Evolutionary conservation across 53 echinoderm and acorn worm genomes (phyloP).

Genomic region (Actinopyga echinites): DNA sequence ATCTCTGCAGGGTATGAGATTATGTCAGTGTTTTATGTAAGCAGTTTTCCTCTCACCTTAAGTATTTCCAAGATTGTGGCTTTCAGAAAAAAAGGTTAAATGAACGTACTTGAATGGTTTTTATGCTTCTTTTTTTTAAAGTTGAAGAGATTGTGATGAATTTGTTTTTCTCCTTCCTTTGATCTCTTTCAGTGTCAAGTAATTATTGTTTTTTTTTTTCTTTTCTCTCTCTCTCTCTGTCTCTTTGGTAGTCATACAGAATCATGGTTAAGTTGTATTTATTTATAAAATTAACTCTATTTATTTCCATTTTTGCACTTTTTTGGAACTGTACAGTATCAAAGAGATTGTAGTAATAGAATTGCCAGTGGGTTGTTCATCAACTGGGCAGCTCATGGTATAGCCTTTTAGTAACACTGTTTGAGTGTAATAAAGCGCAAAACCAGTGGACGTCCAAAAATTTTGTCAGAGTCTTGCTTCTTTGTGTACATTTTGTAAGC

Average conservation of each 20-base stretch:
- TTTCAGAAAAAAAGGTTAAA: background rate
- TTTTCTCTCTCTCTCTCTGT: background rate
- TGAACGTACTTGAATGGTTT: background rate
- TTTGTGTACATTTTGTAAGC: too few relatives aligned
- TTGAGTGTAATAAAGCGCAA: constrained; percentile 35
- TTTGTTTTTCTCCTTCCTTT: background rate
- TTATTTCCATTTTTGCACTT: constrained; percentile 38
- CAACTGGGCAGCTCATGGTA: constrained; percentile 18
- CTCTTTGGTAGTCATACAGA: constrained; percentile 14
- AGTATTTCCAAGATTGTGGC: constrained; percentile 18
- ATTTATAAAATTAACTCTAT: constrained; percentile 37
- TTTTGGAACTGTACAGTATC: constrained; percentile 42
- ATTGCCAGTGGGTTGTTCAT: background rate
- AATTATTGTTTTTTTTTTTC: background rate
- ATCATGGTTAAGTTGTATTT: constrained; percentile 37
- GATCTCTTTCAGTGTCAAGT: background rate
- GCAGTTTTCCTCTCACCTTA: background rate
- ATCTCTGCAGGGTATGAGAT: too few relatives aligned
- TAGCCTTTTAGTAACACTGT: constrained; percentile 33
- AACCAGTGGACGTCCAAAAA: background rate
- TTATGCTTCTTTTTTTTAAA: constrained; percentile 1
- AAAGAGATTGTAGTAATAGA: constrained; percentile 41
- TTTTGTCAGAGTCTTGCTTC: too few relatives aligned
- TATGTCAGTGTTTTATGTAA: too few relatives aligned
- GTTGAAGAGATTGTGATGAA: background rate